phyloP scores from a whole-genome alignment of 2,113 vertebrate species.

The Grantiella picta region DNA sequence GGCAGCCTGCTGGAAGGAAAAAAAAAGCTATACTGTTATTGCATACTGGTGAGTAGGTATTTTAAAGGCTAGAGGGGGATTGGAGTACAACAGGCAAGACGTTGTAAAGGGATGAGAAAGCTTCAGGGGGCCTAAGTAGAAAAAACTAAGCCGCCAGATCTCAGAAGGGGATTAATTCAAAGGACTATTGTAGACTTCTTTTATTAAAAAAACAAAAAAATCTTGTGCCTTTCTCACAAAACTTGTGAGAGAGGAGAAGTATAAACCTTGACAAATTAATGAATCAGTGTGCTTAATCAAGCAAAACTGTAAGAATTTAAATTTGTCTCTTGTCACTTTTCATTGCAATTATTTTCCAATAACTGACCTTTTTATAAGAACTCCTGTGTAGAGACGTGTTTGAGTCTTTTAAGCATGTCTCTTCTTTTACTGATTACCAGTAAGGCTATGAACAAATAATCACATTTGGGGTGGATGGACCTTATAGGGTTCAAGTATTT shows the following conservation, averaged over 20 bases:
- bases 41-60: not conserved
- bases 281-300: not conserved
- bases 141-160: not conserved
- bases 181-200: not conserved
- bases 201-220: not conserved
- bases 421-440: not conserved
- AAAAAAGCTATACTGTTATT: not conserved
- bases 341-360: not conserved
- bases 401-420: not conserved
- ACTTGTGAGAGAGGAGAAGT: not conserved
- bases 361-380: not conserved
- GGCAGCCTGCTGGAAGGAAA: not conserved
- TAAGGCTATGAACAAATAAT: constrained; percentile 4
- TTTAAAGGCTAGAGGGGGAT: not conserved
- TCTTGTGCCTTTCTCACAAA: not conserved
- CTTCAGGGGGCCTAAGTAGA: not conserved
- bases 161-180: not conserved
- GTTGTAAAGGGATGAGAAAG: not conserved
- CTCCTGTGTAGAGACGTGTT: not conserved
- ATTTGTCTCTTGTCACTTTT: not conserved
- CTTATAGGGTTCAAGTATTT: not conserved
- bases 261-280: not conserved
- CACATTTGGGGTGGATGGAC: not conserved
- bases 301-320: not conserved
- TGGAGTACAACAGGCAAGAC: not conserved